phyloP scores from a whole-genome alignment of 2,888 invertebrate species.

The Drosophila stalkeri region DNA sequence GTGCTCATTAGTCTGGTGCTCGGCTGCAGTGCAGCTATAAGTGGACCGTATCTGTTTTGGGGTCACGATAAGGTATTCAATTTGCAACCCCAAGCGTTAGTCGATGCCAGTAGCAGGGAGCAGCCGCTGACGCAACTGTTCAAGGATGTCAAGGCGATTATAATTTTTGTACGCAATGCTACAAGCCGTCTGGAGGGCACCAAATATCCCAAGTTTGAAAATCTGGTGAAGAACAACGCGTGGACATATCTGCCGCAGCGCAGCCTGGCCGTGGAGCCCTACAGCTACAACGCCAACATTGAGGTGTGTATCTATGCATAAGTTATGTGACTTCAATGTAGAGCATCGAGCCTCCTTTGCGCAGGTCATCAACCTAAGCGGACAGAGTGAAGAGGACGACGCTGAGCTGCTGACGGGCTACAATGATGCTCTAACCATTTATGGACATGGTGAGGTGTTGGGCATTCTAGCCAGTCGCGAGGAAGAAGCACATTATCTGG shows the following conservation, averaged over 20 bases:
- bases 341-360: slow-evolving; percentile 17
- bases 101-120: slow-evolving; percentile 85
- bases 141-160: slow-evolving; percentile 87
- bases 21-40: slow-evolving; percentile 85
- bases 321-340: neutral
- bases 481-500: slow-evolving; percentile 82
- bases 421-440: slow-evolving; percentile 87
- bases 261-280: slow-evolving; percentile 87
- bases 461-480: slow-evolving; percentile 86
- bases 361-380: slow-evolving; percentile 86
- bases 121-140: slow-evolving; percentile 87
- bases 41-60: slow-evolving; percentile 88
- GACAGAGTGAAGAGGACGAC: slow-evolving; percentile 87
- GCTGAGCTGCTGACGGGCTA: slow-evolving; percentile 87
- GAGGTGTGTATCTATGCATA: slow-evolving; percentile 84
- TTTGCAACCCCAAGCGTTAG: slow-evolving; percentile 86
- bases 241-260: slow-evolving; percentile 87
- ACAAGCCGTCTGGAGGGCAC: slow-evolving; percentile 86
- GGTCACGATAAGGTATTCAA: slow-evolving; percentile 86
- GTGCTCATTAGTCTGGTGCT: slow-evolving; percentile 67
- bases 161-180: slow-evolving; percentile 88
- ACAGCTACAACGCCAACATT: slow-evolving; percentile 87
- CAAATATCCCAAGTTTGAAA: slow-evolving; percentile 87
- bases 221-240: slow-evolving; percentile 86
- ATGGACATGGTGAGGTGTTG: slow-evolving; percentile 87